Percentiles rank a stretch among this genome's conserved stretches.
Evolutionary conservation across 2,113 vertebrate genomes (phyloP).

Genomic region (Gnathonemus echidnorhynchus): DNA sequence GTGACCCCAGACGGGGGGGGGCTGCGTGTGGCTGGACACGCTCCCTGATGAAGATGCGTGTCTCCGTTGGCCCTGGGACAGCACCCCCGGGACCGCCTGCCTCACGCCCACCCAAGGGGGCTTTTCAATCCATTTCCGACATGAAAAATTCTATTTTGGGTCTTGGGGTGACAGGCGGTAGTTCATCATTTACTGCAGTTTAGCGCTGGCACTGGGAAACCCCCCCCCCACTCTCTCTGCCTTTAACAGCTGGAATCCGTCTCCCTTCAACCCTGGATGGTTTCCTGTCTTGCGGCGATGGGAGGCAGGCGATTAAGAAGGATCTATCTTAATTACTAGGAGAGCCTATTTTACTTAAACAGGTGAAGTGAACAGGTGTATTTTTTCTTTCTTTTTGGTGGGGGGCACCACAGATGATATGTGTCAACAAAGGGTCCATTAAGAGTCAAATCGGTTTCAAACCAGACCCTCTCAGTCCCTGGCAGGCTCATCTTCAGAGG

Average conservation of each 20-base stretch:
- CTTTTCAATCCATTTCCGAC: background rate
- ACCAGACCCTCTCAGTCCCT: background rate
- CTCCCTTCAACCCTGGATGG: background rate
- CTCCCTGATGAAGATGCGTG: background rate
- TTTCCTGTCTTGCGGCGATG: background rate
- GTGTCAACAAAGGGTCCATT: background rate
- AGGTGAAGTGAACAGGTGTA: background rate
- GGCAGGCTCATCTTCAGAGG: background rate
- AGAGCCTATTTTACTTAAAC: conserved; percentile 3
- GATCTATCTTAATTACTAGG: conserved; percentile 19
- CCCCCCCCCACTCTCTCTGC: background rate
- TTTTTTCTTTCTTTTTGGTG: background rate
- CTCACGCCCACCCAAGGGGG: background rate
- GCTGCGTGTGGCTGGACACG: background rate
- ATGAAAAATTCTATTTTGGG: conserved; percentile 21
- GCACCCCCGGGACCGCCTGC: background rate
- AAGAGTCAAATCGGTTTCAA: background rate
- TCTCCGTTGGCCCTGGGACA: background rate
- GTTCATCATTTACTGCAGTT: conserved; percentile 17
- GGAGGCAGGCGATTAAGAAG: background rate
- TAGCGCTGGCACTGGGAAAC: background rate
- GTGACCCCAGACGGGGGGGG: background rate
- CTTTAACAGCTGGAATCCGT: conserved; percentile 14
- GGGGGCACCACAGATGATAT: background rate
- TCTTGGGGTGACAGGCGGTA: background rate